Percentiles rank a stretch among this genome's conserved stretches.
Evolutionary conservation across 2,888 invertebrate species (phyloP).

Genomic region (Acrobasis repandana): DNA sequence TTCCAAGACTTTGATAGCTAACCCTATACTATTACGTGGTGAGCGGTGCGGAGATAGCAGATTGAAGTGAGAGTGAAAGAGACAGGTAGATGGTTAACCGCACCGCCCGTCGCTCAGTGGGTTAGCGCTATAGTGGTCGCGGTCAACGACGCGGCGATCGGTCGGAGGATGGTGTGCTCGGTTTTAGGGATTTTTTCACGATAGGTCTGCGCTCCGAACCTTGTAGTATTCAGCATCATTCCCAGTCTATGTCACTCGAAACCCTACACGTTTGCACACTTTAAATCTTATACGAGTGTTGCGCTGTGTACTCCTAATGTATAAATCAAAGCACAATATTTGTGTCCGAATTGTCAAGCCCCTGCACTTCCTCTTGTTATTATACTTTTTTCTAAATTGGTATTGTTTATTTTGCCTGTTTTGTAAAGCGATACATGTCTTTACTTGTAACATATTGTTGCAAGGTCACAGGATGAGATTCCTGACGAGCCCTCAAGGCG

Average conservation of each 20-base stretch:
- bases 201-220: conserved; percentile 50
- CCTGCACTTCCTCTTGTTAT: conserved; percentile 7
- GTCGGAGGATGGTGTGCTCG: conserved; percentile 81
- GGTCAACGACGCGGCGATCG: conserved; percentile 64
- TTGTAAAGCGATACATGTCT: neutral
- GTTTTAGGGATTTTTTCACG: conserved; percentile 45
- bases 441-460: neutral
- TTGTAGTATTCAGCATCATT: conserved; percentile 12
- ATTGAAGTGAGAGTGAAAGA: conserved; percentile 37
- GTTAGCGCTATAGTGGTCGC: conserved; percentile 7
- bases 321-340: conserved; percentile 8
- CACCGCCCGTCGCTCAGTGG: conserved; percentile 13
- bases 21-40: neutral
- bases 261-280: conserved; percentile 23
- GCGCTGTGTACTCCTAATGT: conserved; percentile 15
- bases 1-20: conserved; percentile 51
- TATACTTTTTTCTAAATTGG: neutral
- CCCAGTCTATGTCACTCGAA: conserved; percentile 19
- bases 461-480: neutral
- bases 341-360: conserved; percentile 13
- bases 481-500: too few relatives aligned
- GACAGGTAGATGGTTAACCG: conserved; percentile 26
- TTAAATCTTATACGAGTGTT: conserved; percentile 11
- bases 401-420: conserved; percentile 6
- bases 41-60: conserved; percentile 7